A percentile compares a stretch with the other conserved stretches of the same genome.
These are phyloP conservation scores for Lepisosteus oculatus DNA, from an alignment of 2,113 vertebrate genomes.

Conservation along the genomic window DNA sequence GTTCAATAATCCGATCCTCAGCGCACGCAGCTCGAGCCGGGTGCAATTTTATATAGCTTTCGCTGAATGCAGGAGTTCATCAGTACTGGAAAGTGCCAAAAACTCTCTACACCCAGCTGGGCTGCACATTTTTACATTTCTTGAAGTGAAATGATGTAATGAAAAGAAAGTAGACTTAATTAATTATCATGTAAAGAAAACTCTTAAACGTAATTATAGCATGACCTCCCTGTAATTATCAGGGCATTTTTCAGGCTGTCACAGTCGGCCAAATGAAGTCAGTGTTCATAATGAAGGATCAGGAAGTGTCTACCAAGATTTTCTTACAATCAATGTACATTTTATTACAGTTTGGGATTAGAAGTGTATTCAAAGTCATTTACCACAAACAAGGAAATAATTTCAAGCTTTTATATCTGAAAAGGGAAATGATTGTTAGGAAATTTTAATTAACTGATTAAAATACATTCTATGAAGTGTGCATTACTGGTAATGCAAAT, in stretches of 20 bases:
- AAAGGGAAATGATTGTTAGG: background rate
- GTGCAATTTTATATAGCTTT: no score
- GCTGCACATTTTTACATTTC: background rate
- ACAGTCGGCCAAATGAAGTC: conserved; percentile 42
- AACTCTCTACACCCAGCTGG: background rate
- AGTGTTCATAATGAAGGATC: conserved; percentile 54
- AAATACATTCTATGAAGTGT: background rate
- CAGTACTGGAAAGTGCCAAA: background rate
- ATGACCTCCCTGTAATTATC: conserved; percentile 58
- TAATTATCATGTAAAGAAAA: conserved; percentile 35
- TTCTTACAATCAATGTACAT: background rate
- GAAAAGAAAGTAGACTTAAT: conserved; percentile 22
- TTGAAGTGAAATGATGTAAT: background rate
- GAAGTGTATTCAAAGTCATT: background rate
- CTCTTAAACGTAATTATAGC: conserved; percentile 62
- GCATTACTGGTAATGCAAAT: no score
- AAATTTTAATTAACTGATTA: conserved; percentile 4
- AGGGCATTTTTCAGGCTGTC: conserved; percentile 51
- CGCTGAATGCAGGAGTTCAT: no score
- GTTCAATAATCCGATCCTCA: no score
- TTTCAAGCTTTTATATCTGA: no score
- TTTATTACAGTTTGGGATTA: background rate
- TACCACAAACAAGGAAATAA: background rate
- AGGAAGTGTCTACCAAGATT: conserved; percentile 7
- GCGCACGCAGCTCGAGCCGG: no score